These are phyloP conservation scores for Cynocephalus volans DNA, from an alignment of 2,113 vertebrate species.

Conservation along the genomic window DNA sequence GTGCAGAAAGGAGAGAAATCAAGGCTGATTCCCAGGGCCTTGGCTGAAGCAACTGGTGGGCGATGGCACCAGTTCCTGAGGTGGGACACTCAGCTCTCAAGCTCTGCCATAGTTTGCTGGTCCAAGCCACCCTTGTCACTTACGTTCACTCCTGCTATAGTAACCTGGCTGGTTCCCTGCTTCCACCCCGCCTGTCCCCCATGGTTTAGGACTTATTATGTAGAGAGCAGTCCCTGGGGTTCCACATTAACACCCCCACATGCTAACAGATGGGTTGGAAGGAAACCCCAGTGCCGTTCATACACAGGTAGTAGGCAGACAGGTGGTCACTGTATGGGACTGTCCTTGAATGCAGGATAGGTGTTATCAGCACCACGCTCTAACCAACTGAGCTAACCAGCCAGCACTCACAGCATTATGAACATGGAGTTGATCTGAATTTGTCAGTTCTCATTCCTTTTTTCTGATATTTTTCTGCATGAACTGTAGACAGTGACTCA, in stretches of 20 bases:
- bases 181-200: not conserved
- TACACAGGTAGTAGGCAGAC: not conserved
- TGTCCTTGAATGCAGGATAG: not conserved
- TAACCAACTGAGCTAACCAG: no score
- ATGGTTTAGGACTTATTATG: fast-evolving
- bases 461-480: not conserved
- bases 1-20: no score
- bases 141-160: not conserved
- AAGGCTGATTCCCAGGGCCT: not conserved
- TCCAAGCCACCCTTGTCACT: fast-evolving
- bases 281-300: not conserved
- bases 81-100: no score
- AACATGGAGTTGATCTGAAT: not conserved
- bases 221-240: fast-evolving
- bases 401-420: not conserved
- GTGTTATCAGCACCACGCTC: no score
- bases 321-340: not conserved
- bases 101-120: not conserved
- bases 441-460: not conserved
- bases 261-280: not conserved
- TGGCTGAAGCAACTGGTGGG: not conserved
- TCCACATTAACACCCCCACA: no score
- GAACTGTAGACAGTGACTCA: not conserved
- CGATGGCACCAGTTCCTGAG: fast-evolving
- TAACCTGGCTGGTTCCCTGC: not conserved